Conservation (phyloP, 2,797 vertebrate species). For the Eulemur rubriventer region DNA sequence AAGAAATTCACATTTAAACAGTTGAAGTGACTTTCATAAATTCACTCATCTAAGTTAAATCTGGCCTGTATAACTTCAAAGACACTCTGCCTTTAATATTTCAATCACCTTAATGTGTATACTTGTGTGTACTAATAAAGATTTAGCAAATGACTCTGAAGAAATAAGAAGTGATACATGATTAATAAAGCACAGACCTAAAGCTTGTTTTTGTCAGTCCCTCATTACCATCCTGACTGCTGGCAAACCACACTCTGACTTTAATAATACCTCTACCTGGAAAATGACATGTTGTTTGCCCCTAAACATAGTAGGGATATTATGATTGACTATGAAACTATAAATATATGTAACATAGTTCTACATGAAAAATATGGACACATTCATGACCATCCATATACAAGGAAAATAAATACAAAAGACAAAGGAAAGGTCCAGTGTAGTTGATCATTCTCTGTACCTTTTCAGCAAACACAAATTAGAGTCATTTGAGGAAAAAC, state of each 20-base stretch:
- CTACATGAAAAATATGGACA: background rate
- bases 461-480: background rate
- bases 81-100: background rate
- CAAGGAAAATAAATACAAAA: background rate
- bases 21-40: background rate
- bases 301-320: background rate
- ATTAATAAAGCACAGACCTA: background rate
- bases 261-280: background rate
- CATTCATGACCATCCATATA: background rate
- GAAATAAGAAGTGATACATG: background rate
- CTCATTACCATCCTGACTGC: background rate
- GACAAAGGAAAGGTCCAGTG: background rate
- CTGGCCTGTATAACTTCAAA: slow-evolving; percentile 4
- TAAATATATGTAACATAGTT: background rate
- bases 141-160: background rate
- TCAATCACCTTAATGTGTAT: background rate
- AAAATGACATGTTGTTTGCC: background rate
- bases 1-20: background rate
- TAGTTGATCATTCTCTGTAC: background rate
- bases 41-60: background rate
- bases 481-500: background rate
- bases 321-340: background rate
- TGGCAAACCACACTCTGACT: background rate
- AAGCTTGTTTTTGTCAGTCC: background rate
- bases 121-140: background rate